Base-by-base conservation (phyloP, 2,113 vertebrate species). In the Conger conger region DNA sequence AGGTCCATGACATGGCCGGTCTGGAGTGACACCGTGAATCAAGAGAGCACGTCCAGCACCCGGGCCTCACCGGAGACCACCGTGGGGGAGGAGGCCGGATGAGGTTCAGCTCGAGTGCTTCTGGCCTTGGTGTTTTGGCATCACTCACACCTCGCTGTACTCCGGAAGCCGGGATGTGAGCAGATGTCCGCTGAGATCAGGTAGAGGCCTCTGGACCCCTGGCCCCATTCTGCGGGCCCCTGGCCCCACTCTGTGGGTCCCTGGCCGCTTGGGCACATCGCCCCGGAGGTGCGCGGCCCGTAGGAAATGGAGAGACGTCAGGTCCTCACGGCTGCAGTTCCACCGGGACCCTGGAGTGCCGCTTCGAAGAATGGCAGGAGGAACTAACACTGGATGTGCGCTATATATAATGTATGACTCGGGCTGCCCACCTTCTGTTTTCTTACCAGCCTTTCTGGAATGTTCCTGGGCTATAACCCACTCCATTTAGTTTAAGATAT, bases 111-210 rank as follows among this genome's bases (percentile, higher is more conserved):
- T 38, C 35, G 35, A 77, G 33, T 33, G 76, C 35, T 36, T 17
- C 17, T 2, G 30, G 30, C 3, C 37, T n/a, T 1, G 36, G 2
- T 30, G 57, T 13, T 35, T 35, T 1, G 37, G n/a, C 53, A 23
- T 84, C 45, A 40, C 83, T 76, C 73, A 36, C 42, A 78, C 36
- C 15, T 73, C 20, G 63, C 76, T 54, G 79, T 54, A 40, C 77
- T 38, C 77, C 84, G 84, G 76, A 80, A 80, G 84, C 83, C 83
- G 17, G 33, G 23, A 35, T 60, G 83, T 7, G 38, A 88, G 84
- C 82, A 83, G 77, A 80, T 86, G 87, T 90, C 87, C 81, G 79
- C 17, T 79, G 83, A 86, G 84, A 90, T 89, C 86, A 88, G 81
- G 63, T 81, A 38, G 77, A 87, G 87, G 76, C 87, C 30, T 79